phyloP scores from a whole-genome alignment of 2,888 invertebrate species.

The Papilio gigon region DNA sequence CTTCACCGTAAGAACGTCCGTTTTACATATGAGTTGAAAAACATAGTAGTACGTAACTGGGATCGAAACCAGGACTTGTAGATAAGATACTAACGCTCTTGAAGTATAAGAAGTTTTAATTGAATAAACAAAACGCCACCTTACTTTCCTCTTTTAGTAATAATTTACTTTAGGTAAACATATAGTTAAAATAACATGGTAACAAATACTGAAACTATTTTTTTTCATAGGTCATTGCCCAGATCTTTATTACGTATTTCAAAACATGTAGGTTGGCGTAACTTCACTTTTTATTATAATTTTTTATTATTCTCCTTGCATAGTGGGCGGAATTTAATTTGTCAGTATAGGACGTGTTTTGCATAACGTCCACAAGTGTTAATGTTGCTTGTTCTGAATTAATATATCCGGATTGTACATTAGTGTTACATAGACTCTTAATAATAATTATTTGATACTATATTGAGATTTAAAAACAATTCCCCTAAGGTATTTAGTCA shows the following conservation, averaged over 20 bases:
- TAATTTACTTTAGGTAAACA: too few species aligned
- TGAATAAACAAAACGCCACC: too few species aligned
- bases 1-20: too few species aligned
- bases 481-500: too few species aligned
- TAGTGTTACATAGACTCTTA: neutral
- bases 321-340: constrained; percentile 24
- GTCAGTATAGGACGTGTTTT: constrained; percentile 22
- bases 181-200: too few species aligned
- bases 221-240: constrained; percentile 1
- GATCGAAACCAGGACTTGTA: too few species aligned
- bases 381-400: constrained; percentile 6
- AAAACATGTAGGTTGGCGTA: constrained; percentile 6
- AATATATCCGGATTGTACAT: constrained; percentile 28
- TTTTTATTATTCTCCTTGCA: neutral
- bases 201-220: neutral
- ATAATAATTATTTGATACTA: neutral
- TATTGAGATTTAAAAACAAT: neutral
- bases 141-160: too few species aligned
- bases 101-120: too few species aligned
- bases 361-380: constrained; percentile 13
- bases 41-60: too few species aligned
- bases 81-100: too few species aligned
- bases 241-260: neutral
- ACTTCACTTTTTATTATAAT: constrained; percentile 11
- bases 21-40: too few species aligned